These are phyloP conservation scores for Gerris lacustris DNA, from an alignment of 2,888 invertebrate species.

Conservation along the genomic window DNA sequence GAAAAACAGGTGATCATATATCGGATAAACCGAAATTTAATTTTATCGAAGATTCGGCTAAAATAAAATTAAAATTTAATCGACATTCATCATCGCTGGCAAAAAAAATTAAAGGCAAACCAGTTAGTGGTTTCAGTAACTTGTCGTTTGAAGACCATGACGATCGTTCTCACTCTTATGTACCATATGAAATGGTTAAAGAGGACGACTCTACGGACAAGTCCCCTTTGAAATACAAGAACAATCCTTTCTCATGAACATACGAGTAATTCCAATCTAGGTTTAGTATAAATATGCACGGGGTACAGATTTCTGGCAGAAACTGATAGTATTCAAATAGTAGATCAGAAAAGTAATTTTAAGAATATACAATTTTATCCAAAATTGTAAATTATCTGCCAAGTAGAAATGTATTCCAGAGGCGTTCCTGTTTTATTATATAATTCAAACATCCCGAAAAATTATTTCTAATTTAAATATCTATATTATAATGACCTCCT, in stretches of 20 bases:
- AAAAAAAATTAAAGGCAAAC: slow-evolving; percentile 31
- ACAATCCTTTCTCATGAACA: slow-evolving; percentile 39
- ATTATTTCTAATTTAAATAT: no score
- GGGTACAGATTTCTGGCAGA: no score
- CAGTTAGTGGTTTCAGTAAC: slow-evolving; percentile 52
- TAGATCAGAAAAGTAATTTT: no score
- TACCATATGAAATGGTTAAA: slow-evolving; percentile 52
- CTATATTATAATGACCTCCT: no score
- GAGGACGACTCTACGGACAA: slow-evolving; percentile 32
- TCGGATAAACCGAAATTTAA: slow-evolving; percentile 31
- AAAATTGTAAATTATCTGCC: no score
- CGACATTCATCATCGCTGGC: slow-evolving; percentile 2
- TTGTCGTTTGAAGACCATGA: slow-evolving; percentile 64
- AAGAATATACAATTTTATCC: no score
- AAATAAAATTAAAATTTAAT: slow-evolving; percentile 9
- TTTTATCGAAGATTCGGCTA: slow-evolving; percentile 38
- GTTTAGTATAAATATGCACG: no score
- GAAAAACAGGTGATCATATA: background rate
- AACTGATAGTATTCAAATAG: no score
- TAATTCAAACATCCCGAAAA: no score
- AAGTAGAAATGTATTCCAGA: no score
- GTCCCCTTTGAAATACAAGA: slow-evolving; percentile 39
- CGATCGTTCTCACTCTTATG: slow-evolving; percentile 27
- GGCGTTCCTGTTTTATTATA: no score
- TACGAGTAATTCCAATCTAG: background rate